Percentiles rank a stretch among this genome's conserved stretches.
Conservation (phyloP, 2,797 vertebrate genomes). For the Gobionotothen gibberifrons region DNA sequence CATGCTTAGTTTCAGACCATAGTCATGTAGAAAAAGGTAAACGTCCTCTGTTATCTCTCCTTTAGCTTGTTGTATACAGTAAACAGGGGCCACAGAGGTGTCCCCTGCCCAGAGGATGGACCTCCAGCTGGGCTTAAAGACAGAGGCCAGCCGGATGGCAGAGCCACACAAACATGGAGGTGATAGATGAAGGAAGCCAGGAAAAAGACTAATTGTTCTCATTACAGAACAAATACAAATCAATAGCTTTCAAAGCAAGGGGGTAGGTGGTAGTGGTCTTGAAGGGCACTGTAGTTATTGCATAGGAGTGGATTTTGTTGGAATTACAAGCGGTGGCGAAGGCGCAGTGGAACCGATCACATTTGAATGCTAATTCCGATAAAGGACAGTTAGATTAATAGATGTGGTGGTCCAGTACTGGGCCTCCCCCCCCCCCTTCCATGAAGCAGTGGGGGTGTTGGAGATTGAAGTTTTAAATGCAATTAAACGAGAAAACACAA, state of each 20-base stretch:
- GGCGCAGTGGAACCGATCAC: conserved; percentile 76
- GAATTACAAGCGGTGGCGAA: conserved; percentile 73
- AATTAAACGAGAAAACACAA: conserved; percentile 78
- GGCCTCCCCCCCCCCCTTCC: conserved; percentile 42
- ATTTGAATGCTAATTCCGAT: conserved; percentile 82
- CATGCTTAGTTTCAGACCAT: conserved; percentile 10
- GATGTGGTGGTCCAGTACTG: conserved; percentile 66
- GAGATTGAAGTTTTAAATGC: conserved; percentile 81
- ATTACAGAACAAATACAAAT: conserved; percentile 84
- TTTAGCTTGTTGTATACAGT: conserved; percentile 10
- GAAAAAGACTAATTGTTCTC: conserved; percentile 84
- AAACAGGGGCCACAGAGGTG: conserved; percentile 30
- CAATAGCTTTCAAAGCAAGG: conserved; percentile 78
- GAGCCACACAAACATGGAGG: conserved; percentile 51
- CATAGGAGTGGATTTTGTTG: conserved; percentile 76
- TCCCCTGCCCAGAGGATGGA: conserved; percentile 54
- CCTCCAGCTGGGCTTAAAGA: conserved; percentile 60
- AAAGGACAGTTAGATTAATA: conserved; percentile 82
- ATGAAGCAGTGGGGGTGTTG: conserved; percentile 69
- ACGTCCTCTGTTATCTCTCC: conserved; percentile 24
- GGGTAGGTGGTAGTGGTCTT: conserved; percentile 62
- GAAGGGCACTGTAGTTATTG: conserved; percentile 81
- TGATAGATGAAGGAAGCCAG: conserved; percentile 78
- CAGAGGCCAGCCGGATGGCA: conserved; percentile 58
- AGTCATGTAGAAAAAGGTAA: conserved; percentile 11